Percentiles rank a stretch among this genome's conserved stretches.
phyloP scores from a whole-genome alignment of 2,888 invertebrate species.

The Tubulanus polymorphus region DNA sequence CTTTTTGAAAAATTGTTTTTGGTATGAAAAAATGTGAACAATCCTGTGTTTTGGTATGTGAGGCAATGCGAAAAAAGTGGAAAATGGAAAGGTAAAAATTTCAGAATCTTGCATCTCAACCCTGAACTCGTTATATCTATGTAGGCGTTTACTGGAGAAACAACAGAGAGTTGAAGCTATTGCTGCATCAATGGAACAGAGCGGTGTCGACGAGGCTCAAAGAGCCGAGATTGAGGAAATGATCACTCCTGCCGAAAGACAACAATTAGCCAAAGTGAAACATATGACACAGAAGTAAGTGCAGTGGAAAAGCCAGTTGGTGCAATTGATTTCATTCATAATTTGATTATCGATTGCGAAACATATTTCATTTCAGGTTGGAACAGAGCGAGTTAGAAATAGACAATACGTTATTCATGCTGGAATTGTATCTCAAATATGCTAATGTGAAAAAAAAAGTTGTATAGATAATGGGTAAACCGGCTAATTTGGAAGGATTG shows the following conservation, averaged over 20 bases:
- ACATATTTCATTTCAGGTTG: constrained; percentile 56
- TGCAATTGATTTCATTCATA: not conserved
- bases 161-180: constrained; percentile 80
- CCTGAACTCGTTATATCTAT: too few relatives aligned
- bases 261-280: constrained; percentile 71
- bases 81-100: too few relatives aligned
- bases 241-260: constrained; percentile 78
- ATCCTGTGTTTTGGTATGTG: too few relatives aligned
- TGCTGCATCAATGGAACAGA: constrained; percentile 69
- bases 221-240: constrained; percentile 81
- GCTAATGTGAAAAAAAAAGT: not conserved
- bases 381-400: constrained; percentile 74
- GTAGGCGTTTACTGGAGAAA: constrained; percentile 77
- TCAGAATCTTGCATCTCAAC: too few relatives aligned
- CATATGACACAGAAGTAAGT: constrained; percentile 65
- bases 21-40: too few relatives aligned
- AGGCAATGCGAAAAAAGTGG: too few relatives aligned
- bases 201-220: constrained; percentile 74
- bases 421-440: constrained; percentile 63
- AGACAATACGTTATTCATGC: constrained; percentile 76
- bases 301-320: not conserved
- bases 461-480: too few relatives aligned
- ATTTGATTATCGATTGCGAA: not conserved
- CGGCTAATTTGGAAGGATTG: too few relatives aligned
- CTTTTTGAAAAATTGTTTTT: too few relatives aligned